These are phyloP conservation scores for Drosophila orosa DNA, from an alignment of 1,140 invertebrate species.

Conservation along the genomic window DNA sequence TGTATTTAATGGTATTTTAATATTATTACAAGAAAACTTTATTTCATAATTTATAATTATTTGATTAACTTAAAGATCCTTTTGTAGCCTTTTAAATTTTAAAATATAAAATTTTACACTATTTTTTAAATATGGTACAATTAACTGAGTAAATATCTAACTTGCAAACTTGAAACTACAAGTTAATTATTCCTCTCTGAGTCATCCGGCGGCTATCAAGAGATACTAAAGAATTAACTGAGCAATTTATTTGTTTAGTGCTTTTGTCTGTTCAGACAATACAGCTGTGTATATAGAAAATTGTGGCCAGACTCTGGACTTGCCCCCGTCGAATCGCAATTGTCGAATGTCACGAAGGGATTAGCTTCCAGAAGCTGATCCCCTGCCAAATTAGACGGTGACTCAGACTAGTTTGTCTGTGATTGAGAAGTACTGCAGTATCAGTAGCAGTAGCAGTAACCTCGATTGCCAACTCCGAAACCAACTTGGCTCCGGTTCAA, in stretches of 20 bases:
- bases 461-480: neutral
- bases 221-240: slow-evolving; percentile 4
- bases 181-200: too few species aligned
- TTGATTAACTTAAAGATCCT: too few species aligned
- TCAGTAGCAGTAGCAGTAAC: too few species aligned
- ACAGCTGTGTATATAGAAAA: slow-evolving; percentile 11
- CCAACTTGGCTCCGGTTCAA: slow-evolving; percentile 66
- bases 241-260: slow-evolving; percentile 18
- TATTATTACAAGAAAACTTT: too few species aligned
- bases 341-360: slow-evolving; percentile 68
- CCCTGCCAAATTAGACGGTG: slow-evolving; percentile 23
- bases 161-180: too few species aligned
- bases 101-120: too few species aligned
- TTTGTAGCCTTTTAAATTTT: too few species aligned
- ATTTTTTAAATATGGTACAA: too few species aligned
- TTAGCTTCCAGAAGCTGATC: slow-evolving; percentile 14
- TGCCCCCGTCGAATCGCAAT: slow-evolving; percentile 37
- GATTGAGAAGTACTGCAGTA: slow-evolving; percentile 62
- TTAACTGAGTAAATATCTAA: too few species aligned
- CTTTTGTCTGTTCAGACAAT: slow-evolving; percentile 44
- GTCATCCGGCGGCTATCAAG: slow-evolving; percentile 11
- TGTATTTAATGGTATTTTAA: neutral
- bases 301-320: slow-evolving; percentile 28
- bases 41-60: too few species aligned
- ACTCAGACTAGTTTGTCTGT: slow-evolving; percentile 39